Evolutionary conservation across 2,113 vertebrate species (phyloP).

Genomic region (Hippocampus zosterae): DNA sequence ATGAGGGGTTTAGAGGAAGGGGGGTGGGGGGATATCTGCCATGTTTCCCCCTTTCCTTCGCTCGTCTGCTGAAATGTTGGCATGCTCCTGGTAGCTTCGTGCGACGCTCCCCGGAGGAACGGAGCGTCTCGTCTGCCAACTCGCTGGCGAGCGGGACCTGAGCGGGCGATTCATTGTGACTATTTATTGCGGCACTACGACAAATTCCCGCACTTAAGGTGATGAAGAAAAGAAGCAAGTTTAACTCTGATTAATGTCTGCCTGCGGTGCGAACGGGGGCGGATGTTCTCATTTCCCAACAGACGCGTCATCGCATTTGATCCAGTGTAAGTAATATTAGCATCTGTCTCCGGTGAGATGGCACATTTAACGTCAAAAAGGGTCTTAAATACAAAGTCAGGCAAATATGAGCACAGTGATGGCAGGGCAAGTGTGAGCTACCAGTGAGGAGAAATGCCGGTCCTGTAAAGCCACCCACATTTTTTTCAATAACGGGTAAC

Average conservation of each 20-base stretch:
- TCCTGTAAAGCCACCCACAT: background rate
- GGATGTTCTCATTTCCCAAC: slow-evolving; percentile 2
- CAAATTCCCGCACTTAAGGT: slow-evolving; percentile 7
- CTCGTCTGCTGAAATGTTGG: background rate
- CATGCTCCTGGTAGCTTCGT: background rate
- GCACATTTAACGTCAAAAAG: slow-evolving; percentile 6
- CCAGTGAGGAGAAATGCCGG: background rate
- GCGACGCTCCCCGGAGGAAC: background rate
- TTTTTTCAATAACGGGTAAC: too few species aligned
- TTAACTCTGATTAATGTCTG: slow-evolving; percentile 11
- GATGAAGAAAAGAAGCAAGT: slow-evolving; percentile 8
- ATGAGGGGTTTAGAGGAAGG: background rate
- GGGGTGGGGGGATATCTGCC: background rate
- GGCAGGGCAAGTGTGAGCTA: background rate
- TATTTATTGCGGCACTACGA: slow-evolving; percentile 4
- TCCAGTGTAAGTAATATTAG: slow-evolving; percentile 10
- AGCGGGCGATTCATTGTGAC: slow-evolving; percentile 1
- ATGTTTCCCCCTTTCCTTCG: background rate
- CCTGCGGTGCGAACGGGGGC: background rate
- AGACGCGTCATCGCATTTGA: slow-evolving; percentile 2
- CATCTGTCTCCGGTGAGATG: slow-evolving; percentile 3
- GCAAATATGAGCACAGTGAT: background rate
- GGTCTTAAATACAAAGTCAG: background rate
- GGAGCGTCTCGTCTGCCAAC: background rate
- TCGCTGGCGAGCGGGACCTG: background rate